Base-by-base conservation (phyloP, 2,888 invertebrate genomes). In the Meganola albula region DNA sequence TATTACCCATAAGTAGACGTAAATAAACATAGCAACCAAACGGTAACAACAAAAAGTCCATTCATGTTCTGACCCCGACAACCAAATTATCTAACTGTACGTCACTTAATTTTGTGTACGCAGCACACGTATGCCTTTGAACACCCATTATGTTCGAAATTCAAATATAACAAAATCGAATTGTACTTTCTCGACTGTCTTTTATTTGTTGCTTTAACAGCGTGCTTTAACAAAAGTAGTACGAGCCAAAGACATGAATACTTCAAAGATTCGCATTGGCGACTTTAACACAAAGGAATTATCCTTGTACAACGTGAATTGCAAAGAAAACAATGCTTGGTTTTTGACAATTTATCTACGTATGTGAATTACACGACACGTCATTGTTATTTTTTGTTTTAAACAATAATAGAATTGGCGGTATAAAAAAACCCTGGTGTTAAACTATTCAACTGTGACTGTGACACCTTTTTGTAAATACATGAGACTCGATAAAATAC, bases 31-130 rank as follows among this genome's bases (percentile, higher is more conserved):
- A 38, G 33, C 38, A 29, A 24, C 22, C 35, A 53, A 73, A 72
- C 74, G 71, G 71, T 70, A 71, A 40, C 52, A 57, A 66, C 65
- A 74, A 74, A 73, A 71, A 71, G 57, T 57, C 56, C 56, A 66
- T 58, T 68, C 63, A 65, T 57, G 59, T 47, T 49, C 55, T 62
- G 70, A 70, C 70, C 65, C 53, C 56, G 42, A 57, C 48, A 60
- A 63, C 54, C 48, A 70, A 73, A 73, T 75, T 65, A 74, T 71
- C 68, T 75, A 76, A 74, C 77, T 76, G 76, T 70, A 61, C 51
- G 59, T 61, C 62, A 63, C 63, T 63, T 55, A 66, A 73, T 70
- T 73, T 64, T 55, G 40, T 51, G 45, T 60, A 56, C 38, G 39
- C 63, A 58, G 41, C 49, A 55, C 69, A 69, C 65, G 62, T 65